These are phyloP conservation scores for Centrocercus urophasianus DNA, from an alignment of 2,113 vertebrate species.

Conservation along the genomic window DNA sequence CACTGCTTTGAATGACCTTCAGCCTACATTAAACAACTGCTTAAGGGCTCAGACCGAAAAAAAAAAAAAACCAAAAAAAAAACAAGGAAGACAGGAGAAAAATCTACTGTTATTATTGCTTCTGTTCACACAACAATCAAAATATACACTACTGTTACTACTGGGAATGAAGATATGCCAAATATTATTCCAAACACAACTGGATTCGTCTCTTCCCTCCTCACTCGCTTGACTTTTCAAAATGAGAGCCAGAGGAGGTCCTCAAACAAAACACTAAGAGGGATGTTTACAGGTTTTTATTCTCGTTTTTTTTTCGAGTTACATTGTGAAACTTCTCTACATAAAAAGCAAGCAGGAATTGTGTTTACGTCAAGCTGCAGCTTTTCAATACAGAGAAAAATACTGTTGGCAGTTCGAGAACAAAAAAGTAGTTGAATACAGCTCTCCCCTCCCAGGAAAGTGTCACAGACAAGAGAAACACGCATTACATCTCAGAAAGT, in stretches of 20 bases:
- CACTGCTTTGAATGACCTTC: not conserved
- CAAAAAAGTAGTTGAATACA: not conserved
- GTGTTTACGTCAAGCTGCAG: not conserved
- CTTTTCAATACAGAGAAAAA: not conserved
- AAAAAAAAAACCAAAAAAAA: not conserved
- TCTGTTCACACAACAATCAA: not conserved
- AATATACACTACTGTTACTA: not conserved
- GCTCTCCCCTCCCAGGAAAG: not conserved
- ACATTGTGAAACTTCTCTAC: not conserved
- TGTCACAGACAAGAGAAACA: not conserved
- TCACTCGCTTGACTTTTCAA: slow-evolving; percentile 4
- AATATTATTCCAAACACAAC: not conserved
- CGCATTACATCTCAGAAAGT: not conserved
- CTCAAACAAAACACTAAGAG: not conserved
- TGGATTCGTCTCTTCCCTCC: not conserved
- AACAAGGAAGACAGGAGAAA: not conserved
- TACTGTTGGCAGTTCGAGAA: not conserved
- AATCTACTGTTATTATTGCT: not conserved
- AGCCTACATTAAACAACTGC: not conserved
- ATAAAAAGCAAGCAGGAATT: not conserved
- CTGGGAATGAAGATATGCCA: not conserved
- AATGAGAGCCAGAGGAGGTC: not conserved
- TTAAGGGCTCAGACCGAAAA: not conserved
- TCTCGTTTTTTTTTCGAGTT: not conserved
- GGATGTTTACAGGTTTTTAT: rapidly evolving